Evolutionary conservation across 2,797 vertebrate genomes (phyloP), one percentile per base, ranked within the genome.

Genomic region (Coreius guichenoti): DNA sequence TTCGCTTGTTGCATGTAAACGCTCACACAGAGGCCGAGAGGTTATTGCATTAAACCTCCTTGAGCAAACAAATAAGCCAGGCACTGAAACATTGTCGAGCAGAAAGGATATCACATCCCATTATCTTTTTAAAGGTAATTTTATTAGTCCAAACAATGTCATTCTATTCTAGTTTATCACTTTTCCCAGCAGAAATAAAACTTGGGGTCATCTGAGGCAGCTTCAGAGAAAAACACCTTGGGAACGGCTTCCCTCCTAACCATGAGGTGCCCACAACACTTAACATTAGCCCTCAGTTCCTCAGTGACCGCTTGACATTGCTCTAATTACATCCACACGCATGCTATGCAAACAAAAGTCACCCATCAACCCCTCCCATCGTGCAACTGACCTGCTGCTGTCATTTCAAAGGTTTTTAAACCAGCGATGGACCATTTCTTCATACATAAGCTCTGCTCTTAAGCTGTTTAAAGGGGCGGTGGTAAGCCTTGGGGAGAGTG

Each of bases 401-500:
- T 80, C 79, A 73, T 77, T 83, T 73, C 75, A 80, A 69, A 83
- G 81, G 74, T 83, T 84, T 80, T 89, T 85, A 86, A 63, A 77
- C 84, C 61, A 80, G 56, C 58, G 58, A 86, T 83, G 84, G 78
- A 68, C 80, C 58, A 86, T 86, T 83, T 84, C 70, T 79, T 54
- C 36, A 82, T 81, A 23, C 51, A 39, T n/a, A 86, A 82, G 73
- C 82, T 74, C 17, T 11, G 61, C 81, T 54, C 84, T 26, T 65
- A 75, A 47, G 45, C 76, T 86, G 68, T 87, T 80, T 83, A 83
- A 77, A 76, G 58, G 76, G 83, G 72, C 23, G 17, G 47, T 65
- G 63, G 77, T 69, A 83, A 87, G 87, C 82, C 89, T 82, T 80
- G 51, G 78, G 70, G 70, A 86, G 86, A 75, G 81, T 86, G 87